These are phyloP conservation scores for Heliocidaris erythrogramma DNA, from an alignment of 35 echinoderm and acorn worm species.

Conservation along the genomic window DNA sequence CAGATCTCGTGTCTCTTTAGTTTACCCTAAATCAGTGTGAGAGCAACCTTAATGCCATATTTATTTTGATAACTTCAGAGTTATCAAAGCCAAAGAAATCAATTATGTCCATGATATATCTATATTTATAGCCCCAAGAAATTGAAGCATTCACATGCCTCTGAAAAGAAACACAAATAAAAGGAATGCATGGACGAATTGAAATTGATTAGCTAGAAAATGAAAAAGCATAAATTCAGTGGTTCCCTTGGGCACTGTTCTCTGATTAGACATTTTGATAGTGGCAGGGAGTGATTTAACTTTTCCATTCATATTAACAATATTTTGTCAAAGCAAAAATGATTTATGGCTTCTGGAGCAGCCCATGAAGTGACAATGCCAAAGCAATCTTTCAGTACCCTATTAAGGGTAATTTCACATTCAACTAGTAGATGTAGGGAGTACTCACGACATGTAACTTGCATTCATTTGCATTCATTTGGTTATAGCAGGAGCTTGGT, in stretches of 20 bases:
- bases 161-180: conserved; percentile 7
- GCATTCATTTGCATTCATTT: background rate
- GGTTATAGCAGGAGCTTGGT: background rate
- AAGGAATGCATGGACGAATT: background rate
- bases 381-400: background rate
- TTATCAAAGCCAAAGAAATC: background rate
- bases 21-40: background rate
- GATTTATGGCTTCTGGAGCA: background rate
- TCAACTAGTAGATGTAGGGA: background rate
- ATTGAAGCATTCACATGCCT: background rate
- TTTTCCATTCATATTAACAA: background rate
- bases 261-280: background rate
- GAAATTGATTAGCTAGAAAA: conserved; percentile 29
- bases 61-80: background rate
- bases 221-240: background rate
- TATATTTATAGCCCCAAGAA: conserved; percentile 6
- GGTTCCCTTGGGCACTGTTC: background rate
- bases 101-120: background rate
- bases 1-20: background rate
- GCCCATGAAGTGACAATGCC: background rate
- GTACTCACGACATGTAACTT: background rate
- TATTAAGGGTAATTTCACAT: background rate
- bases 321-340: background rate
- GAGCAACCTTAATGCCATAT: background rate
- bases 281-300: background rate